phyloP scores from a whole-genome alignment of 2,888 invertebrate species.

The Sarcophaga caerulescens region DNA sequence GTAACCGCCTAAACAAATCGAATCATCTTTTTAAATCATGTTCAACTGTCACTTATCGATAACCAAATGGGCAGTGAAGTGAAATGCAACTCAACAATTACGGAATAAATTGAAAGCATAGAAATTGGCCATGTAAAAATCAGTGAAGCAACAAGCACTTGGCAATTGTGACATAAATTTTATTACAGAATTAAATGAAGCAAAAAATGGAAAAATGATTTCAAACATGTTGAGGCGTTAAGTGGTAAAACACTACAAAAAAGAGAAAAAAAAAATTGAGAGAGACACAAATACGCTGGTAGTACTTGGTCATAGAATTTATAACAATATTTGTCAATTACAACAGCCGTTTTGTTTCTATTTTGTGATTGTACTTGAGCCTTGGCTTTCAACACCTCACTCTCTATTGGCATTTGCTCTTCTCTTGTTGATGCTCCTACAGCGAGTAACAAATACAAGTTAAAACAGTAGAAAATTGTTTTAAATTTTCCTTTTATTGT shows the following conservation, averaged over 20 bases:
- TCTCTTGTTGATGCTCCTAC: not conserved
- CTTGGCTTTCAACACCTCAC: not conserved
- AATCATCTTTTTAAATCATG: conserved; percentile 64
- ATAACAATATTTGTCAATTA: conserved; percentile 35
- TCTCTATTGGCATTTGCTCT: not conserved
- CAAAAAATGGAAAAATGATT: no score
- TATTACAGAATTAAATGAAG: no score
- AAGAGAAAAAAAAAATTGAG: not conserved
- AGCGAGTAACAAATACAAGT: not conserved
- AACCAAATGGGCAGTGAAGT: not conserved
- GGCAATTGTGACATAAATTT: not conserved
- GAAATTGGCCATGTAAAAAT: not conserved
- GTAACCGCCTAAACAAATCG: conserved; percentile 57
- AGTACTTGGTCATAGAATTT: not conserved
- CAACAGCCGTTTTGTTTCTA: no score
- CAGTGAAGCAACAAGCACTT: not conserved
- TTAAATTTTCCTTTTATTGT: conserved; percentile 42
- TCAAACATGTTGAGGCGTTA: conserved; percentile 54
- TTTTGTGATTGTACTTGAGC: not conserved
- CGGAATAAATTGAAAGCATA: not conserved
- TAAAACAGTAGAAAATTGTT: conserved; percentile 27
- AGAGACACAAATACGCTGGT: not conserved
- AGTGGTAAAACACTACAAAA: not conserved
- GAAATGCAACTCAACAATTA: not conserved
- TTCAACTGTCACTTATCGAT: conserved; percentile 60